Percentiles rank a stretch among this genome's conserved stretches.
Evolutionary conservation across 2,797 vertebrate genomes (phyloP).

Genomic region (Pseudopleuronectes americanus): DNA sequence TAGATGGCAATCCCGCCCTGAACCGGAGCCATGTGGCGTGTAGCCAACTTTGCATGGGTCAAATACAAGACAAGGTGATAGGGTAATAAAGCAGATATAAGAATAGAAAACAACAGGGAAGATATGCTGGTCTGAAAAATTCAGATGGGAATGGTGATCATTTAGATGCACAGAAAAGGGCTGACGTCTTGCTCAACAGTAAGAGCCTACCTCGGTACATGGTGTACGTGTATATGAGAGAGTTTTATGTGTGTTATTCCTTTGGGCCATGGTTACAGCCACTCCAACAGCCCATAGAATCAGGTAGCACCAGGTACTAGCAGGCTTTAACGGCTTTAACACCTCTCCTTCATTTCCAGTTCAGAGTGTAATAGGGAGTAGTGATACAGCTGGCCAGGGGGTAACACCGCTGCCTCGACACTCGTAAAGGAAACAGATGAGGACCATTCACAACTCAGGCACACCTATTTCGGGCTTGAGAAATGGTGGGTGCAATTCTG

Average conservation of each 20-base stretch:
- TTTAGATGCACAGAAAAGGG: conserved; percentile 18
- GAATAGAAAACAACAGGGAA: background rate
- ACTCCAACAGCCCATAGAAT: conserved; percentile 48
- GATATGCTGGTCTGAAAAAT: conserved; percentile 10
- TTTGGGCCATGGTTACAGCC: conserved; percentile 41
- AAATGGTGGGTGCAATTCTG: conserved; percentile 40
- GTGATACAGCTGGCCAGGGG: conserved; percentile 58
- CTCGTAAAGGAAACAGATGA: conserved; percentile 71
- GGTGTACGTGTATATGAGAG: background rate
- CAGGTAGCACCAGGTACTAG: conserved; percentile 46
- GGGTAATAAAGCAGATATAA: conserved; percentile 17
- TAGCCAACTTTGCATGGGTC: background rate
- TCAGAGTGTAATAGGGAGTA: conserved; percentile 53
- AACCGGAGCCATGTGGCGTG: background rate
- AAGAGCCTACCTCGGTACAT: conserved; percentile 21
- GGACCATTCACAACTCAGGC: conserved; percentile 53
- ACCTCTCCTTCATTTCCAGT: conserved; percentile 48
- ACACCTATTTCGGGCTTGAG: conserved; percentile 51
- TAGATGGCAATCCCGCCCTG: background rate
- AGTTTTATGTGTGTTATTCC: conserved; percentile 18
- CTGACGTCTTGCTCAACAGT: conserved; percentile 16
- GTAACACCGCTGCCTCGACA: conserved; percentile 38
- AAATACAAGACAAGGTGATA: conserved; percentile 11
- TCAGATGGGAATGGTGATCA: conserved; percentile 16
- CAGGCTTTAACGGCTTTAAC: conserved; percentile 58